Percentiles rank a stretch among this genome's conserved stretches.
These are phyloP conservation scores for Agrilus mali DNA, from an alignment of 2,888 invertebrate genomes.

Conservation along the genomic window DNA sequence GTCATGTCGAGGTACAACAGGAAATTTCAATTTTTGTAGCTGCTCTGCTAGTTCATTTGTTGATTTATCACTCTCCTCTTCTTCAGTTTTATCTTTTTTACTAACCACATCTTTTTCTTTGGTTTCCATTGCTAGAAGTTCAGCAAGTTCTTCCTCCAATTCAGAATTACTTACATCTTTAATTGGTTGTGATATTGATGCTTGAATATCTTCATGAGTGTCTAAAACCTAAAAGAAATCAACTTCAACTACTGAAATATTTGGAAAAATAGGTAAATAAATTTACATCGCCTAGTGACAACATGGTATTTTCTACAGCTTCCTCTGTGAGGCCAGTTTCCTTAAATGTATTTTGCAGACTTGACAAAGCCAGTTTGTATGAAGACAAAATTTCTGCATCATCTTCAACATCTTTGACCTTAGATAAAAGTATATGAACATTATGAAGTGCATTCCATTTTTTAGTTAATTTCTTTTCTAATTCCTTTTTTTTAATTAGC, in stretches of 20 bases:
- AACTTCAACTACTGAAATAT: background rate
- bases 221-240: constrained; percentile 40
- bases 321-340: constrained; percentile 55
- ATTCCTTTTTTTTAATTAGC: constrained; percentile 46
- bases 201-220: constrained; percentile 43
- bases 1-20: constrained; percentile 18
- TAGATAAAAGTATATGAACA: constrained; percentile 43
- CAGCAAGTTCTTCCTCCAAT: constrained; percentile 52
- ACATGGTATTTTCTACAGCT: constrained; percentile 56
- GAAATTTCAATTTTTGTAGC: constrained; percentile 21
- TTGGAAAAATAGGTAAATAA: constrained; percentile 1
- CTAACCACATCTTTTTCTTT: constrained; percentile 4
- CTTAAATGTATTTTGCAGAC: constrained; percentile 52
- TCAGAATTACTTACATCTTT: constrained; percentile 45
- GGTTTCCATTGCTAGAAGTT: constrained; percentile 35
- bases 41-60: constrained; percentile 17
- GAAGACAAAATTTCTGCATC: constrained; percentile 44
- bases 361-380: constrained; percentile 53
- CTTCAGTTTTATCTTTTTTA: background rate
- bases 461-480: constrained; percentile 42
- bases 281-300: constrained; percentile 56
- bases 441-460: constrained; percentile 44
- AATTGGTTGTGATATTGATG: constrained; percentile 37
- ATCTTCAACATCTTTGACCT: constrained; percentile 44
- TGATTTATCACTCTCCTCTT: constrained; percentile 3